Base-by-base conservation (phyloP, 2,888 invertebrate species). In the Phorcus lineatus region DNA sequence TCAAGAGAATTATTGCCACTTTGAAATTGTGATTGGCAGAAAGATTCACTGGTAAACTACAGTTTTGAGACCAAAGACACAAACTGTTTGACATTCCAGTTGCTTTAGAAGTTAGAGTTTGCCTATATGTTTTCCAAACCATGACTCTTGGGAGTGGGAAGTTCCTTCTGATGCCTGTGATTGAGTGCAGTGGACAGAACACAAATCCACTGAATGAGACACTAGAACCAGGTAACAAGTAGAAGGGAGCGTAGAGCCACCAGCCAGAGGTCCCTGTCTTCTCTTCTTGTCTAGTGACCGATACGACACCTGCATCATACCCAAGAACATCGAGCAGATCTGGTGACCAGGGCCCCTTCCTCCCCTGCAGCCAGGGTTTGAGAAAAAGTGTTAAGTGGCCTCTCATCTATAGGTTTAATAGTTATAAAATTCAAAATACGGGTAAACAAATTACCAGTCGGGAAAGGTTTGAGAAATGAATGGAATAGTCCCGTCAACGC, bases 31-130 rank as follows among this genome's bases (percentile, higher is more conserved):
- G 80, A 77, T 6, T 89, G 90, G 88, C 85, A 88, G 36, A 91
- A 91, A 80, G 93, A 93, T 83, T 90, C 91, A 52, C 91, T 91
- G 67, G 84, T 86, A 28, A 86, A 86, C 36, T 90, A 91, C 83
- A 85, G 81, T 11, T 94, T 90, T 88, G 93, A 88, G 90, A 94
- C 91, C 82, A 92, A 90, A 86, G 89, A 86, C 82, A 92, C 90
- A 82, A 91, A 89, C 79, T 90, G 84, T 80, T 86, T 91, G 4
- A 90, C 89, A 79, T 89, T 91, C 81, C 88, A 86, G 52, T 86
- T 91, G 75, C 80, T 87, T 16, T 90, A 91, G 78, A 90, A 88
- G 83, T 86, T 87, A 31, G 92, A 91, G 22, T 92, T 94, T 82
- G 92, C 93, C n/a, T 93, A 93, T 76, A 84, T 89, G 16, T 86